Evolutionary conservation across 2,797 vertebrate genomes (phyloP), one percentile per base, ranked within the genome.

Genomic region (Sebastes iracundus): DNA sequence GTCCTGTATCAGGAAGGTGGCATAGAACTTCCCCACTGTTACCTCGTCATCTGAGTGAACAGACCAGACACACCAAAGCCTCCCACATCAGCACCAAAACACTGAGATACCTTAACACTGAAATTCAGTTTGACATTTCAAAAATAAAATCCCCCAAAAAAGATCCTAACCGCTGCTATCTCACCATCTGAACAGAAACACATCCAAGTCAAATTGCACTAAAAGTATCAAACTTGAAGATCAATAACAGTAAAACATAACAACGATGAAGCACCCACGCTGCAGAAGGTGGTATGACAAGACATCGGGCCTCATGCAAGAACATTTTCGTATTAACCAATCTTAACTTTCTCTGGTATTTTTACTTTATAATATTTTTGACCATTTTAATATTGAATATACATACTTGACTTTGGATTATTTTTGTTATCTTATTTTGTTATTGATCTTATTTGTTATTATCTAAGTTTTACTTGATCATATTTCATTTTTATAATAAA

Each of bases 1-100:
- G 98, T 99, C 99, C 99, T 99, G 99, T 99, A 99, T 99, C 98
- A 99, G 98, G 97, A 99, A 99, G 97, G 99, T 99, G 98, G 99
- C 99, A 99, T 99, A 99, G 98, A 99, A 99, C 99, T 99, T 99
- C 98, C 99, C 99, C 98, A 99, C 98, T 97, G 99, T 99, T 98
- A 99, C 98, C 98, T 99, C 99, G 98, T 99, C 98, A 99, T 99
- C 99, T 99, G 97, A 97, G 97, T 95, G 97, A 98, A 99, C 96
- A 99, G 97, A 99, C 97, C 97, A 99, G 94, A 98, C 96, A 98
- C 90, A 98, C 94, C 96, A 68, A 83, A 85, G 76, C 96, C 96
- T 97, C 96, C 95, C 92, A 85, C 79, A 94, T 98, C 96, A 98
- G 94, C 94, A 96, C 90, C 88, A 76, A 10, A 35, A 75, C 12